These are phyloP conservation scores for Cataglyphis rosenhaueri DNA, from an alignment of 2,888 invertebrate genomes.

Conservation along the genomic window DNA sequence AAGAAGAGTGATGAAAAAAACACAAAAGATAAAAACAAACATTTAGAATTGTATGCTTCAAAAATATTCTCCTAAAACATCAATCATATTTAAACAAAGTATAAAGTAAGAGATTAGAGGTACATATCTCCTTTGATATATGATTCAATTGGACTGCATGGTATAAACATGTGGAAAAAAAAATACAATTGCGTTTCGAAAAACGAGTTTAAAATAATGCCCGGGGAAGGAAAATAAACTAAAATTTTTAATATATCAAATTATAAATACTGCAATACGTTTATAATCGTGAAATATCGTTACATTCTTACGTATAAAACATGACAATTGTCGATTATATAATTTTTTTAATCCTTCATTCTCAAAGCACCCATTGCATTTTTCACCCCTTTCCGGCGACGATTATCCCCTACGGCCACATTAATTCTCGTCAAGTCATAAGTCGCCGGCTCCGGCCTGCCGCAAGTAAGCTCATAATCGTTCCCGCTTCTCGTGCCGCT, in stretches of 20 bases:
- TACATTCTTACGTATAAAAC: neutral
- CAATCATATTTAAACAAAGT: neutral
- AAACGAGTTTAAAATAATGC: neutral
- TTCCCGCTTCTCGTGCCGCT: slow-evolving; percentile 58
- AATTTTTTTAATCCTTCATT: neutral
- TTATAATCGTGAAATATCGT: neutral
- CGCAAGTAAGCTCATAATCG: slow-evolving; percentile 73
- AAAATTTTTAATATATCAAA: neutral
- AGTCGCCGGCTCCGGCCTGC: slow-evolving; percentile 57
- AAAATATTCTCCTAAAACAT: neutral
- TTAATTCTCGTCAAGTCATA: slow-evolving; percentile 53
- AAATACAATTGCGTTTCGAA: neutral
- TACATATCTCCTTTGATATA: neutral
- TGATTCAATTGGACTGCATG: neutral
- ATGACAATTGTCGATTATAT: neutral
- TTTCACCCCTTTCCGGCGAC: too few relatives aligned
- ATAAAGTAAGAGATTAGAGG: neutral
- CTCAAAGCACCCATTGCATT: too few relatives aligned
- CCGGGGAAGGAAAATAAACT: neutral
- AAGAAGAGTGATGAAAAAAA: neutral
- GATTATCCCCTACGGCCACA: slow-evolving; percentile 8
- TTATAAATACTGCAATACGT: too few relatives aligned
- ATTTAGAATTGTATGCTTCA: neutral
- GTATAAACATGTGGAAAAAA: neutral
- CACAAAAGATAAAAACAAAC: neutral